phyloP scores from a whole-genome alignment of 2,113 vertebrate species.

The Sciurus niger region DNA sequence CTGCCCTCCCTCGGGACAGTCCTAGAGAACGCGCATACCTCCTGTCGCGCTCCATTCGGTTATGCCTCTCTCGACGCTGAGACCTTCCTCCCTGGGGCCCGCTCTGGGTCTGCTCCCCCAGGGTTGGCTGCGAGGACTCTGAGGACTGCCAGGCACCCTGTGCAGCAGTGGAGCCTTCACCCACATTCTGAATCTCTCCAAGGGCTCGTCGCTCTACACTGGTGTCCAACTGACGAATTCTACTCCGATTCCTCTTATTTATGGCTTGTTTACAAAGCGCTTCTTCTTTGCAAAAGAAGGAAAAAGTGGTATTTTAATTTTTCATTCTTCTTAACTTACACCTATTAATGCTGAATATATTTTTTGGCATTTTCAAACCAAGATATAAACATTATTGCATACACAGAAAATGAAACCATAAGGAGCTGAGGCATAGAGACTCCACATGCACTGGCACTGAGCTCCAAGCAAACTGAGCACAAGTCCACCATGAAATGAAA shows the following conservation, averaged over 20 bases:
- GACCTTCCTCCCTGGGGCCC: slow-evolving; percentile 82
- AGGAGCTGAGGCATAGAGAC: neutral
- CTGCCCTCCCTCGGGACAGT: neutral
- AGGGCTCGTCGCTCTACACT: slow-evolving; percentile 85
- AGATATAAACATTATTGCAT: neutral
- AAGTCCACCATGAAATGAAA: neutral
- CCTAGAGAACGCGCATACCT: slow-evolving; percentile 89
- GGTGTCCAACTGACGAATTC: slow-evolving; percentile 73
- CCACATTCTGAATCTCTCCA: slow-evolving; percentile 86
- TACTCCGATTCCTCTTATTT: slow-evolving; percentile 84
- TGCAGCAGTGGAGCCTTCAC: slow-evolving; percentile 60
- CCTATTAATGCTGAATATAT: neutral
- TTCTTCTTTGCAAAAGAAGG: slow-evolving; percentile 88
- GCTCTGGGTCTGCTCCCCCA: slow-evolving; percentile 75
- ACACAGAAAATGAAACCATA: accelerated
- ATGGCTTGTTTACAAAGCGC: slow-evolving; percentile 84
- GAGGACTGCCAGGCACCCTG: slow-evolving; percentile 84
- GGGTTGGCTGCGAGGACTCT: slow-evolving; percentile 79
- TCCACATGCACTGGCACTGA: neutral
- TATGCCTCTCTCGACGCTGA: slow-evolving; percentile 93
- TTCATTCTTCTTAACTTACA: neutral
- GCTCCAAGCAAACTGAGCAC: neutral
- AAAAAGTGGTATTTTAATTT: slow-evolving; percentile 68
- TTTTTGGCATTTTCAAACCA: neutral
- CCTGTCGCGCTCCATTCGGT: slow-evolving; percentile 95